These are phyloP conservation scores for Spea bombifrons DNA, from an alignment of 2,113 vertebrate species.

Conservation along the genomic window DNA sequence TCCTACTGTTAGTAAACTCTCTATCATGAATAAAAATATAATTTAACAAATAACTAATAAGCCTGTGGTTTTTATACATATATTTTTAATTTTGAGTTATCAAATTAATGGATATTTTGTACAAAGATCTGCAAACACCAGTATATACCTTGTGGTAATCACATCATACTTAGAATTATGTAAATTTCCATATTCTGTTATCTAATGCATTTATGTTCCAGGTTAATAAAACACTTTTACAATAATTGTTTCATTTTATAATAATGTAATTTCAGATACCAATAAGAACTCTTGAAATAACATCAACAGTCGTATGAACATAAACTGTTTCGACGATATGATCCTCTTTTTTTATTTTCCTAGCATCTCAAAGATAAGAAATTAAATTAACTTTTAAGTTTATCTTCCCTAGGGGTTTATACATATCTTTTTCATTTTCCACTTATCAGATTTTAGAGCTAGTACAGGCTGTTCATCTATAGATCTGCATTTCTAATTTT, in stretches of 20 bases:
- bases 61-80: no score
- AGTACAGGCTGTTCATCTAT: conserved; percentile 35
- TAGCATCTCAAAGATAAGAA: conserved; percentile 45
- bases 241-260: conserved; percentile 39
- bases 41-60: no score
- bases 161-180: background rate
- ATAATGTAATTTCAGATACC: conserved; percentile 46
- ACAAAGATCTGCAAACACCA: background rate
- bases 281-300: conserved; percentile 45
- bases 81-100: no score
- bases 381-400: conserved; percentile 48
- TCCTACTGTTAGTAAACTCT: no score
- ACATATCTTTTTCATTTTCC: conserved; percentile 42
- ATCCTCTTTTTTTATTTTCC: conserved; percentile 43
- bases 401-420: conserved; percentile 43
- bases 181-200: background rate
- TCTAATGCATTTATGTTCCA: conserved; percentile 15
- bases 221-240: conserved; percentile 23
- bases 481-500: conserved; percentile 40
- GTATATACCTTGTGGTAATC: background rate
- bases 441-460: conserved; percentile 44
- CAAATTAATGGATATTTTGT: no score
- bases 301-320: conserved; percentile 31
- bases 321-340: conserved; percentile 43
- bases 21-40: no score